Evolutionary conservation across 2,113 vertebrate genomes (phyloP), one percentile per base, ranked within the genome.

Genomic region (Sphyrna mokarran): DNA sequence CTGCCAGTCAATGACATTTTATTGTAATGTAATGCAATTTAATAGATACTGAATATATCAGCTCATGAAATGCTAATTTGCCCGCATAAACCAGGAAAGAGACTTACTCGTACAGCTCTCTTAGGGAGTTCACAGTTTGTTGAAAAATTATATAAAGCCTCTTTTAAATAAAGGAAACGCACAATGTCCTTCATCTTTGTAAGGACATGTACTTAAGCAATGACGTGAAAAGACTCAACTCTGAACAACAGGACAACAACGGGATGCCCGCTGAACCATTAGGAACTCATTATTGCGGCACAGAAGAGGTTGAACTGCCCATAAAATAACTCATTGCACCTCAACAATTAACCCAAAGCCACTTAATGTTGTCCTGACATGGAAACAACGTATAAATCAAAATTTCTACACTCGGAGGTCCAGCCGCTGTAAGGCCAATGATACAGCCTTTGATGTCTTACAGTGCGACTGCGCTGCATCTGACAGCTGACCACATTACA

Each of bases 271-370:
- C 80, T 87, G 96, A 97, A 95, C 96, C 96, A 96, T 97, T 97
- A 97, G 96, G 97, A 97, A 96, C 96, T 97, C 97, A 97, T 97
- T 97, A 97, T 95, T 96, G 58, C 72, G 96, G 69, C 96, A 97
- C 96, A 97, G 96, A 97, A 97, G 96, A 70, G 83, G 97, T 96
- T 97, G 97, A 97, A 97, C 95, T 95, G 72, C 96, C 96, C 96
- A 96, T 97, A 96, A 96, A 87, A 70, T 96, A 95, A 90, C 80
- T 96, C 93, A 96, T 16, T 16, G 94, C 97, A 97, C 96, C 97
- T 96, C 97, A 96, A 96, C 96, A 97, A 96, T 97, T 97, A 97
- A 97, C 96, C 96, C 95, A 95, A 2, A 96, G 96, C 96, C 96
- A 97, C 97, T 97, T 97, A 96, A 96, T 96, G 94, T 95, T 97